Evolutionary conservation across 1,140 invertebrate genomes (phyloP).

Genomic region (Diorhabda sublineata): DNA sequence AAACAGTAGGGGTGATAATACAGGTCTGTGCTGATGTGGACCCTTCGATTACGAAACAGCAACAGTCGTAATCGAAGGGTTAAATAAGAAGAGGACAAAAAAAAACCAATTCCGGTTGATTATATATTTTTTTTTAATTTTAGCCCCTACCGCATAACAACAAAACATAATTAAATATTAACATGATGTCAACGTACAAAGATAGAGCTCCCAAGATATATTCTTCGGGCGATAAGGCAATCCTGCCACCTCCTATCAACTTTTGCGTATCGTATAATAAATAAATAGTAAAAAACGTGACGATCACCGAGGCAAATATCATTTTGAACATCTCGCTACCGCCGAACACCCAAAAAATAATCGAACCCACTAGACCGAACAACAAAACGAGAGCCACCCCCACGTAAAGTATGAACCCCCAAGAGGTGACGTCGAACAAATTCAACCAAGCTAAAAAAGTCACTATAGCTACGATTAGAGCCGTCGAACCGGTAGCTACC

Average conservation of each 20-base stretch:
- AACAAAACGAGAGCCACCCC: not conserved
- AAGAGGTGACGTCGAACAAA: not conserved
- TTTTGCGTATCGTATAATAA: not conserved
- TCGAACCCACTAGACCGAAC: not conserved
- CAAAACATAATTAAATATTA: not conserved
- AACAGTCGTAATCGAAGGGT: too few relatives aligned
- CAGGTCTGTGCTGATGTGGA: too few relatives aligned
- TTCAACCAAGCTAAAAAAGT: not conserved
- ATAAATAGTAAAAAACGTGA: not conserved
- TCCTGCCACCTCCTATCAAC: not conserved
- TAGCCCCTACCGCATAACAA: not conserved
- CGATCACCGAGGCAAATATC: not conserved
- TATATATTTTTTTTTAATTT: too few relatives aligned
- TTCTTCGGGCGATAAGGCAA: not conserved
- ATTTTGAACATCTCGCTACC: not conserved
- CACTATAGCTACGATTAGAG: not conserved
- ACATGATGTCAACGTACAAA: not conserved
- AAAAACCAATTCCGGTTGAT: too few relatives aligned
- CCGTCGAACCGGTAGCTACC: not conserved
- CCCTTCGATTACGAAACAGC: too few relatives aligned
- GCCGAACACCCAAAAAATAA: not conserved
- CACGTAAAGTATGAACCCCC: not conserved
- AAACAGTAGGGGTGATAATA: too few relatives aligned
- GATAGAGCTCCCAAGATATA: not conserved
- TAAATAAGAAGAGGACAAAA: too few relatives aligned